These are phyloP conservation scores for Hemicordylus capensis DNA, from an alignment of 2,113 vertebrate species.

Conservation along the genomic window DNA sequence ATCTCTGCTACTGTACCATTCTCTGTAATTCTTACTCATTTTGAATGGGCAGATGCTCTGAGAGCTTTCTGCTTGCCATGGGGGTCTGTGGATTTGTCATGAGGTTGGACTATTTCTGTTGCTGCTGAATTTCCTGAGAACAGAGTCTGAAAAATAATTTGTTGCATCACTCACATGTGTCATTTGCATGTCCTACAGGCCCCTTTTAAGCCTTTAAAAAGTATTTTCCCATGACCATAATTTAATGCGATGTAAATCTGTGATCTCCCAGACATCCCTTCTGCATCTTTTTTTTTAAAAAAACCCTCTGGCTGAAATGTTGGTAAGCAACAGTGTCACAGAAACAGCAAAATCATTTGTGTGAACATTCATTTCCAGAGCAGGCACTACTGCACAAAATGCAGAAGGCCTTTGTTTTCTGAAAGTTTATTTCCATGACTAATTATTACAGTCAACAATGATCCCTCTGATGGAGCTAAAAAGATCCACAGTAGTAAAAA, in stretches of 20 bases:
- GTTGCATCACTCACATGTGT: conserved; percentile 58
- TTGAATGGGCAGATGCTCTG: not conserved
- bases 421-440: not conserved
- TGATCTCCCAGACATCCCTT: conserved; percentile 35
- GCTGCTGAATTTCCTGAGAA: conserved; percentile 56
- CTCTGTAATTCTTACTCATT: not conserved
- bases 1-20: not conserved
- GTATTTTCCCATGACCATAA: conserved; percentile 67
- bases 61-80: not conserved
- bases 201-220: conserved; percentile 38
- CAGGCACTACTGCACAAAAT: not conserved
- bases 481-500: conserved; percentile 8
- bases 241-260: conserved; percentile 67
- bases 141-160: conserved; percentile 59
- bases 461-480: not conserved
- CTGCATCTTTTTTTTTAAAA: not conserved
- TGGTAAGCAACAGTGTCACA: fast-evolving
- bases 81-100: not conserved
- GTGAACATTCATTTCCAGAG: not conserved
- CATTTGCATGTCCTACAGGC: conserved; percentile 65
- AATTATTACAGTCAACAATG: not conserved
- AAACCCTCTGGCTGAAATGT: conserved; percentile 4
- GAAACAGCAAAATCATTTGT: not conserved
- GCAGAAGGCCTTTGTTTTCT: not conserved
- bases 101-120: not conserved